Evolutionary conservation across 2,113 vertebrate genomes (phyloP).

Genomic region (Edolisoma coerulescens): DNA sequence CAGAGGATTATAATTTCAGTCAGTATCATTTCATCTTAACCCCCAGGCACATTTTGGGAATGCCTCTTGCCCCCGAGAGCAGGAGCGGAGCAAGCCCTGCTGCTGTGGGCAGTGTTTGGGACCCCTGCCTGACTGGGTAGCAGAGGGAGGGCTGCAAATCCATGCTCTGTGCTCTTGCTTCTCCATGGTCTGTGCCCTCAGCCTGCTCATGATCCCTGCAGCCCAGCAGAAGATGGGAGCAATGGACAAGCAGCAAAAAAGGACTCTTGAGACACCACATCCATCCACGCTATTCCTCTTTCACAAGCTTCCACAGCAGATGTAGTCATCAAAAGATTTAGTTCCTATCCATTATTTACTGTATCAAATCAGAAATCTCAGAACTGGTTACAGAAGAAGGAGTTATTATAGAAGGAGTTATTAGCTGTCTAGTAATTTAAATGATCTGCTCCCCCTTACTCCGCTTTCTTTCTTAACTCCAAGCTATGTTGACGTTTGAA

Average conservation of each 20-base stretch:
- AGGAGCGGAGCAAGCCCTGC: not conserved
- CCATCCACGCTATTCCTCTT: not conserved
- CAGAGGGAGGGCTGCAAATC: not conserved
- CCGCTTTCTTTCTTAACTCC: too few relatives aligned
- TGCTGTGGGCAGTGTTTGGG: not conserved
- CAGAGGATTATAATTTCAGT: not conserved
- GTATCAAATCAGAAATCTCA: not conserved
- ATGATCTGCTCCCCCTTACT: not conserved
- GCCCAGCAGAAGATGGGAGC: not conserved
- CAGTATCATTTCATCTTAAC: not conserved
- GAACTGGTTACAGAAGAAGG: not conserved
- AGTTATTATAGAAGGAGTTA: not conserved
- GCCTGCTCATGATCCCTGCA: not conserved
- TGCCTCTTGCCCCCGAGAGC: accelerated
- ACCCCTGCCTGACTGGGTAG: not conserved
- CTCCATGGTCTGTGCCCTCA: not conserved
- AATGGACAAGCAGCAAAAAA: not conserved
- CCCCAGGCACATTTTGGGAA: not conserved
- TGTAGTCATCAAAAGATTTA: not conserved
- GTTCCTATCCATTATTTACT: constrained; percentile 8
- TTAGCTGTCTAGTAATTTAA: constrained; percentile 27
- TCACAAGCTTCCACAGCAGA: not conserved
- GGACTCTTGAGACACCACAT: not conserved
- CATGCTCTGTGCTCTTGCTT: accelerated
- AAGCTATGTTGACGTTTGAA: not conserved